These are phyloP conservation scores for Cassiopea xamachana DNA, from an alignment of 30 jellyfish, hydroid and myxozoan species.

Conservation along the genomic window DNA sequence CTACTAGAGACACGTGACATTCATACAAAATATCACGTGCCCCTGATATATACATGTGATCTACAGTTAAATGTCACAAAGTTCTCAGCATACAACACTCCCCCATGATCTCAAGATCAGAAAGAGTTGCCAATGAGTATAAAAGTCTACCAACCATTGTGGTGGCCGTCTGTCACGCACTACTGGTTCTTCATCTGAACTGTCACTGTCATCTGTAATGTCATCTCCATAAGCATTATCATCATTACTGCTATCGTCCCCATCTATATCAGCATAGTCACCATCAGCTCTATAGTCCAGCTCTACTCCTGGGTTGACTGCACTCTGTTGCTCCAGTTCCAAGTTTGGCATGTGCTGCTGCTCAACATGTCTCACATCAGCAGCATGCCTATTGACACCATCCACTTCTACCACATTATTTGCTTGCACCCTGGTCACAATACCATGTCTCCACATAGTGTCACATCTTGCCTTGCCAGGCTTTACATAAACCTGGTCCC, in stretches of 20 bases:
- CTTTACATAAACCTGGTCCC: slow-evolving; percentile 20
- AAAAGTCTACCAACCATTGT: neutral
- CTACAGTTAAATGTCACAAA: slow-evolving; percentile 4
- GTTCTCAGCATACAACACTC: neutral
- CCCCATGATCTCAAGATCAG: slow-evolving; percentile 12
- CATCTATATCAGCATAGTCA: neutral
- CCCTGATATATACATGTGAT: neutral
- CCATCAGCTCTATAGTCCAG: slow-evolving; percentile 25
- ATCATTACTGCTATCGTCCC: neutral
- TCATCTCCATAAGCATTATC: slow-evolving; percentile 10
- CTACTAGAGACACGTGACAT: slow-evolving; percentile 17
- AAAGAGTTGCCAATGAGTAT: neutral
- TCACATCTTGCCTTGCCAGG: slow-evolving; percentile 5
- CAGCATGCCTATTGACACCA: slow-evolving; percentile 22
- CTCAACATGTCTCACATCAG: slow-evolving; percentile 25
- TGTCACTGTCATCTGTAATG: slow-evolving; percentile 6
- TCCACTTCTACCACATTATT: neutral
- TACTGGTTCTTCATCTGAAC: slow-evolving; percentile 21
- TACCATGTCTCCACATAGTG: slow-evolving; percentile 13
- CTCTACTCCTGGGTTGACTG: slow-evolving; percentile 28
- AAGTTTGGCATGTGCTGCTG: slow-evolving; percentile 29
- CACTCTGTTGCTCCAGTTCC: slow-evolving; percentile 11
- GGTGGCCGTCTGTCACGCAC: neutral
- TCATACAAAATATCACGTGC: slow-evolving; percentile 6
- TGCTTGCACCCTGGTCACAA: slow-evolving; percentile 16